phyloP scores from a whole-genome alignment of 2,888 invertebrate genomes.

The Ferrisia virgata region DNA sequence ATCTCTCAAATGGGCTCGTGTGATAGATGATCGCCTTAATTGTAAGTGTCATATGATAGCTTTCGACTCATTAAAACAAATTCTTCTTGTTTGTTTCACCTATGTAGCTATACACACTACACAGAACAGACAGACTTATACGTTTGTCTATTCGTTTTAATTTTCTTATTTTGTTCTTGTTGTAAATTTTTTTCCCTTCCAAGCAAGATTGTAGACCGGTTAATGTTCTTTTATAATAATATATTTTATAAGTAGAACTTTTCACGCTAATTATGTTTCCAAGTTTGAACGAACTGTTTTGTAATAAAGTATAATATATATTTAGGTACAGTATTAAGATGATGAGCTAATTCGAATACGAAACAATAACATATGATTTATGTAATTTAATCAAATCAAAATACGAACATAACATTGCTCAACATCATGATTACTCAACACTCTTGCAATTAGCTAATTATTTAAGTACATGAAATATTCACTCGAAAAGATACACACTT shows the following conservation, averaged over 20 bases:
- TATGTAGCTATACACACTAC: no score
- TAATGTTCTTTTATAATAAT: no score
- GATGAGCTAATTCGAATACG: background rate
- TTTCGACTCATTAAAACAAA: slow-evolving; percentile 26
- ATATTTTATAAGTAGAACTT: no score
- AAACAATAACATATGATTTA: no score
- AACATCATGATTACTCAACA: background rate
- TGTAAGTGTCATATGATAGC: slow-evolving; percentile 34
- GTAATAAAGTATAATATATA: no score
- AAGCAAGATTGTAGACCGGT: no score
- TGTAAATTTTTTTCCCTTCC: no score
- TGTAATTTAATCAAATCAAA: background rate
- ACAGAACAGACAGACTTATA: no score
- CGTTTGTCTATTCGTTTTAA: background rate
- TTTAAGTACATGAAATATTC: background rate
- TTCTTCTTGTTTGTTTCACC: slow-evolving; percentile 13
- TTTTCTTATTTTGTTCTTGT: no score
- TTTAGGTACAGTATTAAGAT: background rate
- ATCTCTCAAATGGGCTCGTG: slow-evolving; percentile 8
- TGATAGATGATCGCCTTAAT: slow-evolving; percentile 37
- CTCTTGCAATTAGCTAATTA: background rate
- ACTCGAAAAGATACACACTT: background rate
- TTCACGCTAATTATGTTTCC: no score
- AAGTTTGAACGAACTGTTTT: no score
- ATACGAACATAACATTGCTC: background rate